phyloP scores from a whole-genome alignment of 2,888 invertebrate species.

The Macrophya alboannulata region DNA sequence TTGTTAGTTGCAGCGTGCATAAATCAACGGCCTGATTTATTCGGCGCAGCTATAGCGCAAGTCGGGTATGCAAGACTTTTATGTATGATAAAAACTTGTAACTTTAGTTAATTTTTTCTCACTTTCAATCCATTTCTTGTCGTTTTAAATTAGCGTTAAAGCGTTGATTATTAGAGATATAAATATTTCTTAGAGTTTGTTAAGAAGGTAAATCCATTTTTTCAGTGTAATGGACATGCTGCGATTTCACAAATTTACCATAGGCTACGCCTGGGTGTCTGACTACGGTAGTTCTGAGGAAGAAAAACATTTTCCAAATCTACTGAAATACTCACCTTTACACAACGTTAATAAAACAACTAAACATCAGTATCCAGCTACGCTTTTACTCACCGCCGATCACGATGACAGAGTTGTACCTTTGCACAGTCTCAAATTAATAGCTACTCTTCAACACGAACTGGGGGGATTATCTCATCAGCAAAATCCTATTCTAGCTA shows the following conservation, averaged over 20 bases:
- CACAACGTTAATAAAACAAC: conserved; percentile 92
- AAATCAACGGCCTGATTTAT: conserved; percentile 97
- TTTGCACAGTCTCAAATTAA: conserved; percentile 97
- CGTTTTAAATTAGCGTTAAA: background rate
- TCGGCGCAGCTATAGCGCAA: conserved; percentile 95
- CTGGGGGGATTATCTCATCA: conserved; percentile 85
- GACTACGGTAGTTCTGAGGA: conserved; percentile 97
- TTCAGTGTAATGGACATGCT: conserved; percentile 97
- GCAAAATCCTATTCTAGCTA: conserved; percentile 92
- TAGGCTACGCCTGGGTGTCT: conserved; percentile 97
- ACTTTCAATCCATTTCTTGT: background rate
- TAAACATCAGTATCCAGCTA: conserved; percentile 92
- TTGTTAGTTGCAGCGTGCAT: conserved; percentile 96
- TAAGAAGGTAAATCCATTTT: conserved; percentile 59
- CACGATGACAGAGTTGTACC: conserved; percentile 99
- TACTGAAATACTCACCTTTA: conserved; percentile 94
- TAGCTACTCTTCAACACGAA: conserved; percentile 93
- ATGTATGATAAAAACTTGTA: background rate
- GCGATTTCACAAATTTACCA: conserved; percentile 98
- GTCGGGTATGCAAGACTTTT: conserved; percentile 91
- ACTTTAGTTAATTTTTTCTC: background rate
- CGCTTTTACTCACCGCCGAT: conserved; percentile 96
- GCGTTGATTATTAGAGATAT: background rate
- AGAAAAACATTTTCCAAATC: conserved; percentile 91
- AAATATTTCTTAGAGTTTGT: background rate